phyloP scores from a whole-genome alignment of 2,113 vertebrate genomes.

The Tupaia chinensis region DNA sequence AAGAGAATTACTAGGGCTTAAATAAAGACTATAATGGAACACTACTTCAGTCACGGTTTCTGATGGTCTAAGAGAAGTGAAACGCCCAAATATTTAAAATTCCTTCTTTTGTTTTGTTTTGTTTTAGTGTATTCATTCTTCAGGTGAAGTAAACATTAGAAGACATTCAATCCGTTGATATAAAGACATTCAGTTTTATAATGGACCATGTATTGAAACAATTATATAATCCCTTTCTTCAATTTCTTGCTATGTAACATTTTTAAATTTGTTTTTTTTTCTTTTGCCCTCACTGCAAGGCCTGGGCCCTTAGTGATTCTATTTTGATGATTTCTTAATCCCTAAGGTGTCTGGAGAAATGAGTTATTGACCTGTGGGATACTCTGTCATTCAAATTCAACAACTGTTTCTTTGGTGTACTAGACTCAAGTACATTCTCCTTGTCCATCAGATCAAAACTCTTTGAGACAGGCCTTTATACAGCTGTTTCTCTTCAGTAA shows the following conservation, averaged over 20 bases:
- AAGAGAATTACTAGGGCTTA: slow-evolving; percentile 38
- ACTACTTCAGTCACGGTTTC: background rate
- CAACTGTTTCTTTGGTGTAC: background rate
- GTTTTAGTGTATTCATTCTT: background rate
- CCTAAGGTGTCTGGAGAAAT: background rate
- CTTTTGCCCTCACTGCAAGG: background rate
- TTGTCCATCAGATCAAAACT: background rate
- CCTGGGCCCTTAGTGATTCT: background rate
- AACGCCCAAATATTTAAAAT: background rate
- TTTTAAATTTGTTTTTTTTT: background rate
- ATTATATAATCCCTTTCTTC: background rate
- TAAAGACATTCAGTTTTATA: background rate
- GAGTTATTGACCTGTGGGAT: background rate
- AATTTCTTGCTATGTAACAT: background rate
- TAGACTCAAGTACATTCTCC: background rate
- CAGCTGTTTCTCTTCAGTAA: background rate
- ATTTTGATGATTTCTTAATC: background rate
- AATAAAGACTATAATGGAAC: background rate
- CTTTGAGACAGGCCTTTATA: background rate
- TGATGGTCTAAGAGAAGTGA: background rate
- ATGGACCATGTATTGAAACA: background rate
- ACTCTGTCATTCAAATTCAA: background rate
- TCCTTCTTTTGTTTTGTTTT: background rate
- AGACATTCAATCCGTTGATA: slow-evolving; percentile 21
- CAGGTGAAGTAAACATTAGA: background rate